A percentile compares a stretch with the other conserved stretches of the same genome.
Conservation (phyloP, 2,797 vertebrate genomes). For the Falco rusticolus region DNA sequence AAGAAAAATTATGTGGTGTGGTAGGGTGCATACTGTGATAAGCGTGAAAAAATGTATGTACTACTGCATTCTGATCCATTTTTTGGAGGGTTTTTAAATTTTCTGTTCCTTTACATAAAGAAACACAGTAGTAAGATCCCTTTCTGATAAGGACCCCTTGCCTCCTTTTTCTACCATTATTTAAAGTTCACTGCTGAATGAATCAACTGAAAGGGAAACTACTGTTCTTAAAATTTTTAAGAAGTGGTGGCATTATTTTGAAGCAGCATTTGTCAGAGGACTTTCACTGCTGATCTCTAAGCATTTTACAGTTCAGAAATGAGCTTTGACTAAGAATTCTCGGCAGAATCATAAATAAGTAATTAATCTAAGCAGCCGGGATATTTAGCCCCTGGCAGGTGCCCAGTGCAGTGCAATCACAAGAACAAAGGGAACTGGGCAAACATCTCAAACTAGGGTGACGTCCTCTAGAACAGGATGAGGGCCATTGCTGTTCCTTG, state of each 20-base stretch:
- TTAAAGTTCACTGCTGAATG: background rate
- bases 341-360: slow-evolving; percentile 56
- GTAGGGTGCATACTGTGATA: background rate
- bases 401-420: background rate
- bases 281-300: slow-evolving; percentile 20
- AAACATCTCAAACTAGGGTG: background rate
- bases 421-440: slow-evolving; percentile 5
- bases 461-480: background rate
- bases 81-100: background rate
- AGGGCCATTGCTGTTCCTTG: background rate
- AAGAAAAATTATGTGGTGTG: background rate
- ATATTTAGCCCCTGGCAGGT: slow-evolving; percentile 42
- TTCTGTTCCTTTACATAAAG: background rate
- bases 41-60: background rate
- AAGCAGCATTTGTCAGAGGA: background rate
- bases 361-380: slow-evolving; percentile 28
- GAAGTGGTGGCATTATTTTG: background rate
- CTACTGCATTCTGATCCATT: background rate
- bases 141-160: background rate
- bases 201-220: background rate
- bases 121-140: background rate
- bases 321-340: slow-evolving; percentile 59
- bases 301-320: slow-evolving; percentile 27
- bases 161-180: background rate
- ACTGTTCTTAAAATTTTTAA: background rate